A percentile compares a stretch with the other conserved stretches of the same genome.
Conservation (phyloP, 2,797 vertebrate species). For the Toxotes lorentzi region DNA sequence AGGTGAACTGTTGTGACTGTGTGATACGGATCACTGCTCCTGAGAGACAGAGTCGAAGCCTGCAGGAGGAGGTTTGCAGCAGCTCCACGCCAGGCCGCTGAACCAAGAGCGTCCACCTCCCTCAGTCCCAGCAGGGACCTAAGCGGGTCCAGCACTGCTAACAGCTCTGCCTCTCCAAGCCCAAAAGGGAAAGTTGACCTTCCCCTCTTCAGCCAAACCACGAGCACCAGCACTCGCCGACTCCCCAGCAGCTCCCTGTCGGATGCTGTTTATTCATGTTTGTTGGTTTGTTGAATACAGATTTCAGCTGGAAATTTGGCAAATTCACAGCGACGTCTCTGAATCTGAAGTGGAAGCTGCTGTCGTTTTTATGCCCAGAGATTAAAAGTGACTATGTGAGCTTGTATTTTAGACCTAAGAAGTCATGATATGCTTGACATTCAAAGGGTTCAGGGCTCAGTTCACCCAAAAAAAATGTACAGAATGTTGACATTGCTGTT, state of each 20-base stretch:
- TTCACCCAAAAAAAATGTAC: neutral
- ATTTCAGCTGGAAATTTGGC: conserved; percentile 21
- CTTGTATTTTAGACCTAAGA: neutral
- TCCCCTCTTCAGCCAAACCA: conserved; percentile 24
- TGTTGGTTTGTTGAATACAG: conserved; percentile 21
- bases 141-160: neutral
- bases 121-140: conserved; percentile 20
- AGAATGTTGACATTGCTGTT: neutral
- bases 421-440: neutral
- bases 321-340: neutral
- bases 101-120: conserved; percentile 2
- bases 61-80: neutral
- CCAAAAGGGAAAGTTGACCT: conserved; percentile 33
- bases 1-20: conserved; percentile 56
- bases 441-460: neutral
- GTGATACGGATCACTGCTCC: conserved; percentile 44
- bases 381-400: neutral
- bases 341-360: conserved; percentile 17
- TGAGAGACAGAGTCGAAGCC: neutral
- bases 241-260: conserved; percentile 7
- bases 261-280: conserved; percentile 35
- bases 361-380: neutral
- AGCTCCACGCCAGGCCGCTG: neutral
- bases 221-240: conserved; percentile 17
- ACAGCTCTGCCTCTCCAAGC: neutral